phyloP scores from a whole-genome alignment of 2,888 invertebrate genomes.

The Linyphia triangularis region DNA sequence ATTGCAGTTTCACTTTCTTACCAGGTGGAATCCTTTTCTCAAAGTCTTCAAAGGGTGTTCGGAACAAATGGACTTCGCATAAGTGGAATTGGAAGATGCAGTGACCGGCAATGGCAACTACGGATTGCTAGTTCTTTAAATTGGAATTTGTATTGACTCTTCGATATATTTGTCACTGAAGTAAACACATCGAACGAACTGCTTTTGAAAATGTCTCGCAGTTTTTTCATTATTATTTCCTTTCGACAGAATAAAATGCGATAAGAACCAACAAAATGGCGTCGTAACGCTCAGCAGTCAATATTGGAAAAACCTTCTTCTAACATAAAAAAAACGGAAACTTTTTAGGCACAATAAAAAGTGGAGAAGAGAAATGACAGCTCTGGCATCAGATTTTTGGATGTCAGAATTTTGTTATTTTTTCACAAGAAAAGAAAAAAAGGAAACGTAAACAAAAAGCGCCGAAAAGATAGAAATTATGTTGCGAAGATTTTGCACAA shows the following conservation, averaged over 20 bases:
- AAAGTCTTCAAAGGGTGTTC: too few species aligned
- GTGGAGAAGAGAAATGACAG: neutral
- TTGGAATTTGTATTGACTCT: neutral
- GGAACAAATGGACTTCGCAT: neutral
- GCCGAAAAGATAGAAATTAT: neutral
- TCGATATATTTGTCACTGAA: neutral
- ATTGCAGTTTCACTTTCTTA: too few species aligned
- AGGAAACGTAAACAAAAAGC: neutral
- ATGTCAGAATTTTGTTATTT: neutral
- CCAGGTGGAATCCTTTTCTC: too few species aligned
- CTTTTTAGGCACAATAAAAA: neutral
- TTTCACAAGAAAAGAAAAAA: neutral
- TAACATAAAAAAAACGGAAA: neutral
- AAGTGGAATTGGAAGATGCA: neutral
- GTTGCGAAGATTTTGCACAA: neutral
- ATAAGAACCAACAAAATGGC: neutral
- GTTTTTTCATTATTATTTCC: neutral
- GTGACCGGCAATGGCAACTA: neutral
- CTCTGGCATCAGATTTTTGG: neutral
- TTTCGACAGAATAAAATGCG: neutral
- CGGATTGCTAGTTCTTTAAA: neutral
- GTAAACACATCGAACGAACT: neutral
- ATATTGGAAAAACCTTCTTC: neutral
- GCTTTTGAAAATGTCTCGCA: neutral
- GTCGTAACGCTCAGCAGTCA: neutral